Percentiles rank a stretch among this genome's conserved stretches.
These are phyloP conservation scores for Bombus breviceps DNA, from an alignment of 1,140 invertebrate genomes.

Conservation along the genomic window DNA sequence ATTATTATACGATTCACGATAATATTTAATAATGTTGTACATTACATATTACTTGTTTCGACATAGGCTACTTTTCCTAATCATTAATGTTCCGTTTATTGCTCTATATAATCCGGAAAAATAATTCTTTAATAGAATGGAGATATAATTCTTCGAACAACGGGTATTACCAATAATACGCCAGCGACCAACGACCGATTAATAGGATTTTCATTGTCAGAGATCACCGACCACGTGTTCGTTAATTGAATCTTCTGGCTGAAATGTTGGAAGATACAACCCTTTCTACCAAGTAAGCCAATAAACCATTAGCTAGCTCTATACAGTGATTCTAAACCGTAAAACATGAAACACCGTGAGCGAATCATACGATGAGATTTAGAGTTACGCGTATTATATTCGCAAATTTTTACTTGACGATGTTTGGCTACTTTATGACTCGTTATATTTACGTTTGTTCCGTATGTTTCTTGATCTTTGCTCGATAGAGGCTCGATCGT, in stretches of 20 bases:
- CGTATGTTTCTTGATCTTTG: no score
- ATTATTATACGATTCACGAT: no score
- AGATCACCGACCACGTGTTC: not conserved
- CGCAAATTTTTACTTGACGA: not conserved
- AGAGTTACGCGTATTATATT: not conserved
- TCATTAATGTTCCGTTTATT: not conserved
- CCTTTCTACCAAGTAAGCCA: not conserved
- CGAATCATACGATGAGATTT: not conserved
- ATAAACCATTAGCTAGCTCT: no score
- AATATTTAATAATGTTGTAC: no score
- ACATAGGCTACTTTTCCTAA: not conserved
- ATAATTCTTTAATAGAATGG: not conserved
- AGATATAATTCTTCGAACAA: not conserved
- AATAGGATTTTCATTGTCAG: not conserved
- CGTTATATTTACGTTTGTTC: no score
- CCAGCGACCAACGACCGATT: constrained; percentile 7
- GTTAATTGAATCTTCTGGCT: constrained; percentile 23
- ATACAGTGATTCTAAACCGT: not conserved
- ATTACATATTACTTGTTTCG: not conserved
- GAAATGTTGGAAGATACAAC: not conserved
- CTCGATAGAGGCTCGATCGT: no score
- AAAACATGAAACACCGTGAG: not conserved
- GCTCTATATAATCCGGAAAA: not conserved
- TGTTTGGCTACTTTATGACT: no score
- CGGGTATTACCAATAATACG: not conserved